Percentiles rank a stretch among this genome's conserved stretches.
These are phyloP conservation scores for Odontamblyopus rebecca DNA, from an alignment of 2,797 vertebrate genomes.

Conservation along the genomic window DNA sequence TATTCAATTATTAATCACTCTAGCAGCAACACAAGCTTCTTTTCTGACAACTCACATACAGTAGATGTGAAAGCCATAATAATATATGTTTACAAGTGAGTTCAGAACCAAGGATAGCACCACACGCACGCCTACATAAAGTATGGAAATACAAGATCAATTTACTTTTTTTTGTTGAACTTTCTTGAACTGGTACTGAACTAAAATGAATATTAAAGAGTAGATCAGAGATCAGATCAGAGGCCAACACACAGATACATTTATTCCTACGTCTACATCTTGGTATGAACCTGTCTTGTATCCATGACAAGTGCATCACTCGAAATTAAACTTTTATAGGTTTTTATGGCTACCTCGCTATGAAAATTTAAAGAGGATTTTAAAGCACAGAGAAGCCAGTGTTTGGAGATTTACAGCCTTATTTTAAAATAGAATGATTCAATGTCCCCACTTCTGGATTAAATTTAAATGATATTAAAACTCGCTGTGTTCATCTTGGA, in stretches of 20 bases:
- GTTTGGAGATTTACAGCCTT: constrained; percentile 31
- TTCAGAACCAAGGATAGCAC: no score
- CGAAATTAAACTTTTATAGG: constrained; percentile 50
- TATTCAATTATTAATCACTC: background rate
- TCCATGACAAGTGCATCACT: constrained; percentile 50
- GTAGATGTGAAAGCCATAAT: background rate
- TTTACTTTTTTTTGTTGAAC: background rate
- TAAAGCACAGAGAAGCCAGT: constrained; percentile 51
- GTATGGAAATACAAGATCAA: background rate
- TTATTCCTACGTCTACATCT: constrained; percentile 8
- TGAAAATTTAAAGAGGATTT: constrained; percentile 54
- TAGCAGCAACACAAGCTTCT: background rate
- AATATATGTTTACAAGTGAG: no score
- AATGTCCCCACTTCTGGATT: constrained; percentile 7
- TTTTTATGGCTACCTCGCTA: constrained; percentile 29
- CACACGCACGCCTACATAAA: background rate
- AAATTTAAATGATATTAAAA: constrained; percentile 10
- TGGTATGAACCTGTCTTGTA: constrained; percentile 40
- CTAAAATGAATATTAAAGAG: background rate
- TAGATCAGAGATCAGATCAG: no score
- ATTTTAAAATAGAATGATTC: constrained; percentile 13
- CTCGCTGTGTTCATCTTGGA: background rate
- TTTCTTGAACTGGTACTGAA: background rate
- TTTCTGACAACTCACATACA: background rate
- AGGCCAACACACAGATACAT: background rate